Evolutionary conservation across 2,113 vertebrate species (phyloP).

Genomic region (Rhinopithecus roxellana): DNA sequence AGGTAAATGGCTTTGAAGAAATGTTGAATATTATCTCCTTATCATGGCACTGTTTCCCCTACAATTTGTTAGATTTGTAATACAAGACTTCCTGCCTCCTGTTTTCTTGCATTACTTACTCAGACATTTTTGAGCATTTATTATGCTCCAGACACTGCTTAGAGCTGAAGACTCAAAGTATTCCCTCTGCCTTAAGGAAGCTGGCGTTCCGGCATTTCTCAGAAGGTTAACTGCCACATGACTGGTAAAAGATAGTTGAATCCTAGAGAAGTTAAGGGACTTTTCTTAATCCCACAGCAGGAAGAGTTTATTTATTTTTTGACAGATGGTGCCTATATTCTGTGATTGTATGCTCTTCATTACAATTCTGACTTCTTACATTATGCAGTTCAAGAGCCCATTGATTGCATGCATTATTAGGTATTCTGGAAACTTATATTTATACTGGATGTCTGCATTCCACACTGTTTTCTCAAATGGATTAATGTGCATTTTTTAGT

Average conservation of each 20-base stretch:
- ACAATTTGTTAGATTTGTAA: not conserved
- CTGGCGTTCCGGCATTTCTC: not conserved
- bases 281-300: not conserved
- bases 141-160: not conserved
- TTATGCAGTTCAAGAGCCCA: not conserved
- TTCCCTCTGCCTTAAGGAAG: not conserved
- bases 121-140: not conserved
- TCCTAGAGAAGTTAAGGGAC: not conserved
- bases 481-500: not conserved
- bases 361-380: not conserved
- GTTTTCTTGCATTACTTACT: not conserved
- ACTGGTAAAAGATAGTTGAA: not conserved
- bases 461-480: not conserved
- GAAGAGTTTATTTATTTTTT: not conserved
- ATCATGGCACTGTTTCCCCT: not conserved
- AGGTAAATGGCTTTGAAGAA: not conserved
- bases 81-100: not conserved
- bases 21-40: not conserved
- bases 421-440: not conserved
- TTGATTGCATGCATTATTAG: not conserved
- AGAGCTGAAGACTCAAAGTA: not conserved
- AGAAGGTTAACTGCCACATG: not conserved
- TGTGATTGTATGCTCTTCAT: not conserved
- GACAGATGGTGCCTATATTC: not conserved
- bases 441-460: not conserved